Evolutionary conservation across 1,140 invertebrate genomes (phyloP).

Genomic region (Zaprionus davidi): DNA sequence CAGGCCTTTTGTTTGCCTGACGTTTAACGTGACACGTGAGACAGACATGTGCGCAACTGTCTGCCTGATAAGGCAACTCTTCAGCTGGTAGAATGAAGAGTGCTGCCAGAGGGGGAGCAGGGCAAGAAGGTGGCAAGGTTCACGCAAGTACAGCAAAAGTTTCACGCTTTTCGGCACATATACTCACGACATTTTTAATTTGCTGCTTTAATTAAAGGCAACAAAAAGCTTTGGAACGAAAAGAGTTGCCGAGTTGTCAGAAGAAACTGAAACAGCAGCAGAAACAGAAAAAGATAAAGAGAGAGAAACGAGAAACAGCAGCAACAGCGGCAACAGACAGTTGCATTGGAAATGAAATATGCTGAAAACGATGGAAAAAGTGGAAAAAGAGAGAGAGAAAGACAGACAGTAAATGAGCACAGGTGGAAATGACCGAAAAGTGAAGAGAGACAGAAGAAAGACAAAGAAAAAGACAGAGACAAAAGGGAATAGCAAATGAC

Average conservation of each 20-base stretch:
- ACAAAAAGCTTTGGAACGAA: conserved; percentile 56
- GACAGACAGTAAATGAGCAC: not conserved
- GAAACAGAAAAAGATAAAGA: conserved; percentile 16
- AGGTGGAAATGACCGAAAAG: not conserved
- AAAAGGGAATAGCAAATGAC: too few relatives aligned
- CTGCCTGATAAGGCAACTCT: conserved; percentile 29
- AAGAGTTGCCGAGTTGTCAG: conserved; percentile 38
- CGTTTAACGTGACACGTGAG: conserved; percentile 75
- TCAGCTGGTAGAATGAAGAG: not conserved
- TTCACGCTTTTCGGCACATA: conserved; percentile 35
- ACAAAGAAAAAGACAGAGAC: too few relatives aligned
- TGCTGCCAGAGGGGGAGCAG: not conserved
- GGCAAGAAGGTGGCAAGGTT: not conserved
- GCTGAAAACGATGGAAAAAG: not conserved
- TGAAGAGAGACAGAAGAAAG: not conserved
- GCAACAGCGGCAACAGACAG: not conserved
- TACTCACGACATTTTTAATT: conserved; percentile 64
- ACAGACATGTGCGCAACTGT: conserved; percentile 58
- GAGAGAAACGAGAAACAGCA: conserved; percentile 5
- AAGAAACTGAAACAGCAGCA: conserved; percentile 30
- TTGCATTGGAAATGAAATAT: conserved; percentile 25
- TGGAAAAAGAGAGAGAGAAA: not conserved
- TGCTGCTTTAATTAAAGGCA: conserved; percentile 75
- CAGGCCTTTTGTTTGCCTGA: conserved; percentile 76
- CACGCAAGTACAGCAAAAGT: conserved; percentile 53